Percentiles rank a stretch among this genome's conserved stretches.
phyloP scores from a whole-genome alignment of 2,888 invertebrate genomes.

The Aspidapion aeneum region DNA sequence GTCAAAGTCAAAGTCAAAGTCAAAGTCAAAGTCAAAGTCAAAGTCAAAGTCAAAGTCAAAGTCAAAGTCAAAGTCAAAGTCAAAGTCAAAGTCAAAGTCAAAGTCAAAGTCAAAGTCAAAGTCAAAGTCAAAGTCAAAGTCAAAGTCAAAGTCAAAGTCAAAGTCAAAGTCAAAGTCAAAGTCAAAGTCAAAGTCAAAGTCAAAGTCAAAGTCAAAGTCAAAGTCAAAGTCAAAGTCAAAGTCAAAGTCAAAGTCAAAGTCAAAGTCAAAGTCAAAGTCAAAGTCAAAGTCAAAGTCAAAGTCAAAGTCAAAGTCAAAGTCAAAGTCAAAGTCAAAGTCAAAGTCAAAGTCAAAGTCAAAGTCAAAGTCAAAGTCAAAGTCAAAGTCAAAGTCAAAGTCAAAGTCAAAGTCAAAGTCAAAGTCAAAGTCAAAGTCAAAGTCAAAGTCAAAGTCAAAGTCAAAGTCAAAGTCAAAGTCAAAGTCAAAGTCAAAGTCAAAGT shows the following conservation, averaged over 20 bases:
- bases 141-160: background rate
- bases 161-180: background rate
- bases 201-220: background rate
- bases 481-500: background rate
- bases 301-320: background rate
- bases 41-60: background rate
- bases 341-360: background rate
- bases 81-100: background rate
- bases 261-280: background rate
- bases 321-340: background rate
- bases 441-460: background rate
- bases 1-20: background rate
- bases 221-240: background rate
- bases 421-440: background rate
- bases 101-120: background rate
- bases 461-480: background rate
- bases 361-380: background rate
- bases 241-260: background rate
- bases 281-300: background rate
- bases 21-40: background rate
- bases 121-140: background rate
- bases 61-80: background rate
- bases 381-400: background rate
- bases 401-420: background rate
- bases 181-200: background rate